Base-by-base conservation (phyloP, 2,113 vertebrate genomes). In the Reinhardtius hippoglossoides region DNA sequence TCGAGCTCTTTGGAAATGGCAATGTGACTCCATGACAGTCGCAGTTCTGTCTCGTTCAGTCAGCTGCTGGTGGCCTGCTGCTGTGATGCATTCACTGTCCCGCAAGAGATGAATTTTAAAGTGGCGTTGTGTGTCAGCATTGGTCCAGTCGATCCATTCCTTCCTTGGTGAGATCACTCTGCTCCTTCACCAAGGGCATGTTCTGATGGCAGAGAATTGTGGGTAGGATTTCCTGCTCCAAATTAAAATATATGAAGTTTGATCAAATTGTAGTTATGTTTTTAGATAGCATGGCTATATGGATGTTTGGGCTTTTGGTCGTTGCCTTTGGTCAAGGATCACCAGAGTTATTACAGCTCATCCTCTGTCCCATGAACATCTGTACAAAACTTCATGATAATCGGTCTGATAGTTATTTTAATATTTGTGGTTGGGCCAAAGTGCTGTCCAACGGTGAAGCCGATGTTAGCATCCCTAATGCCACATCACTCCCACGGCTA, bases 1-100 rank as follows among this genome's bases (percentile, higher is more conserved):
- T 69, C 35, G 80, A 81, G 81, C 64, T 70, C 64, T 82, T 66
- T 86, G 76, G 80, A 88, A 87, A 79, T 55, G 65, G 74, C 83
- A 77, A 56, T 60, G 74, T 79, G 62, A 82, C 63, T 80, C 80
- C 26, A 64, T 76, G 74, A 81, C 71, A 78, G 46, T 68, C 50
- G 57, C 67, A 72, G 56, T 77, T 73, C 62, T 89, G 86, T 82
- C 62, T 71, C 64, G 26, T 84, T 80, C 77, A 73, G 7, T 78
- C 48, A 27, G 62, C 74, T 65, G 60, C 74, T 75, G 73, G 74
- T 65, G 61, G 59, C 68, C 71, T 67, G 77, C 67, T 66, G 70
- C 68, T 82, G 78, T 20, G 73, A 81, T 82, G 87, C 55, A 78
- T 88, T 87, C 73, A 84, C 59, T 60, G n/a, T 72, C 73, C 68